phyloP scores from a whole-genome alignment of 2,113 vertebrate genomes.

The Saccopteryx leptura region DNA sequence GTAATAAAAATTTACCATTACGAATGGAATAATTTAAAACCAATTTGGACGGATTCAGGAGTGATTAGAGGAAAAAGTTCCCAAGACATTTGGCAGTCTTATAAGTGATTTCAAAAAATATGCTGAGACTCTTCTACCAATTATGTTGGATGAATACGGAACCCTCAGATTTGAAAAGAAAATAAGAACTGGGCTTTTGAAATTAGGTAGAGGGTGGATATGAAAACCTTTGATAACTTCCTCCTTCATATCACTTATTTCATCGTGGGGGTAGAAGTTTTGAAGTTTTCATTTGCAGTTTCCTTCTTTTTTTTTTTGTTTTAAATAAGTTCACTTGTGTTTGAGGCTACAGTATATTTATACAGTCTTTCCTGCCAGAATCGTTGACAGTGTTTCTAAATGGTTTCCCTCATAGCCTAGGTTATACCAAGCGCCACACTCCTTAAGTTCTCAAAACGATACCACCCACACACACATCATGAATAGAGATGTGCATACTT shows the following conservation, averaged over 20 bases:
- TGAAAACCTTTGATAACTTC: slow-evolving; percentile 54
- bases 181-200: slow-evolving; percentile 66
- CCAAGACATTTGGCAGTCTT: slow-evolving; percentile 84
- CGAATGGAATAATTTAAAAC: slow-evolving; percentile 84
- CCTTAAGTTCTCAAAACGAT: slow-evolving; percentile 75
- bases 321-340: slow-evolving; percentile 75
- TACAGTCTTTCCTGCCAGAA: slow-evolving; percentile 74
- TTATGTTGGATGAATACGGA: slow-evolving; percentile 69
- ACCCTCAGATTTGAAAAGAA: slow-evolving; percentile 72
- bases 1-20: slow-evolving; percentile 85
- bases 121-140: slow-evolving; percentile 69
- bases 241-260: slow-evolving; percentile 75
- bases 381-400: slow-evolving; percentile 82
- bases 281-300: slow-evolving; percentile 79
- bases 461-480: slow-evolving; percentile 74
- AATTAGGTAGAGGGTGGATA: slow-evolving; percentile 61
- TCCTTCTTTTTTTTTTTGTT: slow-evolving; percentile 81
- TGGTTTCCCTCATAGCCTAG: slow-evolving; percentile 77
- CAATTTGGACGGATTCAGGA: slow-evolving; percentile 81
- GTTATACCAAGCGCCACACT: slow-evolving; percentile 76
- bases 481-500: slow-evolving; percentile 71
- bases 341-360: slow-evolving; percentile 80
- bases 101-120: slow-evolving; percentile 84
- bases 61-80: slow-evolving; percentile 84
- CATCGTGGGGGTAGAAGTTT: slow-evolving; percentile 66